A percentile compares a stretch with the other conserved stretches of the same genome.
phyloP scores from a whole-genome alignment of 2,113 vertebrate genomes.

The Felis catus region DNA sequence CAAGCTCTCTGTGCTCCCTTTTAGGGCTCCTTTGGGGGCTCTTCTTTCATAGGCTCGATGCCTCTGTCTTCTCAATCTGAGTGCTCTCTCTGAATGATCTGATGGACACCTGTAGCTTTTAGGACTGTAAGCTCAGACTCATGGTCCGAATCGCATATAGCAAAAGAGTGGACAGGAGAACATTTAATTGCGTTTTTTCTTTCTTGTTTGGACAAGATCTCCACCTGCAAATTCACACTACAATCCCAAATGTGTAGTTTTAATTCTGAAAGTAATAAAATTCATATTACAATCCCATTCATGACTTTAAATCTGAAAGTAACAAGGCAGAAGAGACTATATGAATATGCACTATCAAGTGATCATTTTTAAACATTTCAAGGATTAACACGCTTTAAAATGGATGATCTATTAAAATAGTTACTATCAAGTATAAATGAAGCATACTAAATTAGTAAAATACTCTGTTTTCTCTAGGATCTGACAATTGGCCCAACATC shows the following conservation, averaged over 20 bases:
- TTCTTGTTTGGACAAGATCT: conserved; percentile 37
- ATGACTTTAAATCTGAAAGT: conserved; percentile 22
- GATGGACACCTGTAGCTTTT: not conserved
- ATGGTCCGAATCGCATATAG: not conserved
- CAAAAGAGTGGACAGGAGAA: not conserved
- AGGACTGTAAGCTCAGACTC: conserved; percentile 18
- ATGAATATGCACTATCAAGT: not conserved
- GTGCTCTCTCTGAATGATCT: not conserved
- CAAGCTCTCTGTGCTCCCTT: not conserved
- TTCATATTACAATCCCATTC: not conserved
- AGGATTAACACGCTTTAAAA: conserved; percentile 24
- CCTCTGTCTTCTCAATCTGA: not conserved
- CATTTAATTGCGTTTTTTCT: not conserved
- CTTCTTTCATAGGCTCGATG: not conserved
- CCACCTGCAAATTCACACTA: conserved; percentile 15
- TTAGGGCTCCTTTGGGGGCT: not conserved
- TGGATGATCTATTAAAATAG: not conserved
- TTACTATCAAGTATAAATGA: not conserved
- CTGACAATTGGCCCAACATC: not conserved
- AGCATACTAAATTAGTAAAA: not conserved
- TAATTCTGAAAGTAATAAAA: conserved; percentile 47
- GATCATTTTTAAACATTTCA: not conserved
- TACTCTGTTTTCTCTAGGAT: not conserved
- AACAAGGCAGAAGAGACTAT: not conserved
- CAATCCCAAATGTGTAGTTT: conserved; percentile 18